phyloP scores from a whole-genome alignment of 2,797 vertebrate species.

The Squalus acanthias region DNA sequence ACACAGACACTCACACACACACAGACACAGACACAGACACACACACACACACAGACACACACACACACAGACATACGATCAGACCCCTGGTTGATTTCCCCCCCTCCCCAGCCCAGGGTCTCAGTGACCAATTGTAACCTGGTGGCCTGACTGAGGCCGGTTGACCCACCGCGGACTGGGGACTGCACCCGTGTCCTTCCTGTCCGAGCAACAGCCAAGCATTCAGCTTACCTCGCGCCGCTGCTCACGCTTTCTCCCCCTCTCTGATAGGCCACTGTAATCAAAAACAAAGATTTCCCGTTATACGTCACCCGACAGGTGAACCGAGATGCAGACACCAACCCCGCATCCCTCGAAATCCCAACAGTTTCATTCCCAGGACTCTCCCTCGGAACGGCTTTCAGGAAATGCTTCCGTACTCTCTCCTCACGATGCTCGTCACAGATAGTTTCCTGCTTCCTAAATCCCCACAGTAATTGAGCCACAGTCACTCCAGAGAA shows the following conservation, averaged over 20 bases:
- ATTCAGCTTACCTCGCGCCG: conserved; percentile 81
- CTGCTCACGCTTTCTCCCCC: conserved; percentile 94
- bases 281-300: conserved; percentile 42
- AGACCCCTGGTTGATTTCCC: too few relatives aligned
- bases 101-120: too few relatives aligned
- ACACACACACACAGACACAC: too few relatives aligned
- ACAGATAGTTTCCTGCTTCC: not conserved
- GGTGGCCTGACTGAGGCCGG: not conserved
- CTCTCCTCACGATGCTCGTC: too few relatives aligned
- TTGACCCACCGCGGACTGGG: not conserved
- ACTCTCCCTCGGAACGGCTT: not conserved
- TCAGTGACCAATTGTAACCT: not conserved
- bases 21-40: too few relatives aligned
- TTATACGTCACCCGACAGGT: not conserved
- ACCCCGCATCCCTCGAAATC: not conserved
- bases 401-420: not conserved
- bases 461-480: not conserved
- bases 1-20: not conserved
- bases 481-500: not conserved
- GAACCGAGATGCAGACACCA: not conserved
- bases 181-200: not conserved
- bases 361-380: not conserved
- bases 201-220: conserved; percentile 42
- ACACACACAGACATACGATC: not conserved
- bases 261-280: conserved; percentile 95